Evolutionary conservation across 2,888 invertebrate species (phyloP), one percentile per base, ranked within the genome.

Genomic region (Eupeodes luniger): DNA sequence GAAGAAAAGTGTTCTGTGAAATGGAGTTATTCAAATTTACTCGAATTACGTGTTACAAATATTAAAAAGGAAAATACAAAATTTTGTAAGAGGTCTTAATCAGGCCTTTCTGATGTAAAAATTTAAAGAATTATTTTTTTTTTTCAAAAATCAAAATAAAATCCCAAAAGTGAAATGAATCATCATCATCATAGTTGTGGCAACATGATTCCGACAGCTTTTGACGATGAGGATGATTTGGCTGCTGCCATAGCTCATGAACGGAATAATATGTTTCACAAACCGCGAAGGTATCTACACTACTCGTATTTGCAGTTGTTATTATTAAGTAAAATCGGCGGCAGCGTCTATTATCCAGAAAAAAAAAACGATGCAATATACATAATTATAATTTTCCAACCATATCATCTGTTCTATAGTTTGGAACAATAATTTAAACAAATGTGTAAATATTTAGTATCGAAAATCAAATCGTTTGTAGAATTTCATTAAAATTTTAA

Each of bases 181-280:
- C 66, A 66, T 19, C 62, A 64, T 27, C 66, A 66, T 57, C 57
- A 27, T 44, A 44, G 70, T 67, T 66, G 59, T 90, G 92, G 92
- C 83, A 93, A 92, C 81, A 92, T 92, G 92, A 92, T 93, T 90
- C 93, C 93, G 34, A 91, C 92, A 79, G 91, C 92, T 81, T 90
- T 93, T 90, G 92, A 92, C 89, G 92, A 93, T 85, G 93, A 93
- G 89, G 92, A 92, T 82, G 93, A 93, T 90, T 90, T 93, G 91
- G 93, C 92, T 55, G 90, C 92, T 57, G 92, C 93, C n/a, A 93
- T 93, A 74, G 85, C 91, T 75, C 91, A 91, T 83, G 93, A 93
- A 91, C 92, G 91, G 70, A 92, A 93, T 85, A 92, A 93, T 77
- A 93, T 93, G 93, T 93, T 93, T 88, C 91, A 93, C 67, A 93